Evolutionary conservation across 2,888 invertebrate species (phyloP).

Genomic region (Cepaea hortensis): DNA sequence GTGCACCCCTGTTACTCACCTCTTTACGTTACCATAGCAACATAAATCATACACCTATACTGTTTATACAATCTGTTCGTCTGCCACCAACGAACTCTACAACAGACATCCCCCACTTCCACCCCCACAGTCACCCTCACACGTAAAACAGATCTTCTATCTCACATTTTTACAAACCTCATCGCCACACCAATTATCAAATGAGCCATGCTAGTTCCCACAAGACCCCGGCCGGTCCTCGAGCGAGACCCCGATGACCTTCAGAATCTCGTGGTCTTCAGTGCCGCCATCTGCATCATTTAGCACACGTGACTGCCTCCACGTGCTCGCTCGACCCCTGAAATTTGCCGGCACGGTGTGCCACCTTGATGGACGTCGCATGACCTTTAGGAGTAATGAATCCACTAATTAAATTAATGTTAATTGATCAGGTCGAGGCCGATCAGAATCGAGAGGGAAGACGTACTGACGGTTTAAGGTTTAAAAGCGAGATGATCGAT

Average conservation of each 20-base stretch:
- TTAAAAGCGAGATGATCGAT: no score
- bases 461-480: no score
- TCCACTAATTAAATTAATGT: conserved; percentile 14
- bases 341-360: background rate
- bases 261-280: background rate
- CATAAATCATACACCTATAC: no score
- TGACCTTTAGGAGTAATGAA: conserved; percentile 21
- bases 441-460: background rate
- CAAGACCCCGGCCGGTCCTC: background rate
- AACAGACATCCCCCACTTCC: no score
- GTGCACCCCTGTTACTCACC: no score
- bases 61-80: no score
- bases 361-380: background rate
- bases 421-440: background rate
- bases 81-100: no score
- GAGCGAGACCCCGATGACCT: background rate
- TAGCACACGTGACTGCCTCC: conserved; percentile 16
- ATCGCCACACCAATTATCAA: background rate
- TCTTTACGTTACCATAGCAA: no score
- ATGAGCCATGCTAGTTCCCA: background rate
- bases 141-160: no score
- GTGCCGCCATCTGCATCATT: conserved; percentile 16
- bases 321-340: background rate
- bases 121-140: no score
- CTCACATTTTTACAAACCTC: background rate